Evolutionary conservation across 2,797 vertebrate genomes (phyloP).

Genomic region (Furcifer pardalis): DNA sequence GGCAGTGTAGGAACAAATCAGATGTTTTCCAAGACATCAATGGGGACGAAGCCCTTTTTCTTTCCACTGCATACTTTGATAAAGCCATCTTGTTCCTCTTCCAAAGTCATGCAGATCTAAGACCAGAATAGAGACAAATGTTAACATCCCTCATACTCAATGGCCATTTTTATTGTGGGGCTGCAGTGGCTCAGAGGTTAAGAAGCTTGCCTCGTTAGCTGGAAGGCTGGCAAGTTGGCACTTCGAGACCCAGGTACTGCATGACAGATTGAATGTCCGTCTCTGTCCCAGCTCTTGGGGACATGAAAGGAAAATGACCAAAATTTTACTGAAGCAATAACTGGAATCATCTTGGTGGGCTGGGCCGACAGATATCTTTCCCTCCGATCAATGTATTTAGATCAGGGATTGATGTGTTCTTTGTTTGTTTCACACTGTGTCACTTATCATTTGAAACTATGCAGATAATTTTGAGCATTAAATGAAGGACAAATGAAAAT

Average conservation of each 20-base stretch:
- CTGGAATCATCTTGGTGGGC: neutral
- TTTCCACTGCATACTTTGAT: slow-evolving; percentile 91
- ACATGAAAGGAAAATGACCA: too few relatives aligned
- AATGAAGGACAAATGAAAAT: neutral
- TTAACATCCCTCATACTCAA: too few relatives aligned
- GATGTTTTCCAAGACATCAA: slow-evolving; percentile 90
- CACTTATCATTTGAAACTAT: neutral
- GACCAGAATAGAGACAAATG: slow-evolving; percentile 36
- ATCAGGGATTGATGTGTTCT: neutral
- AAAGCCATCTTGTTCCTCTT: slow-evolving; percentile 88
- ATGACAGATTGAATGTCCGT: too few relatives aligned
- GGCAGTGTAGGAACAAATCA: slow-evolving; percentile 73
- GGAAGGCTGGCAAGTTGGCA: too few relatives aligned
- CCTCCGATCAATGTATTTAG: neutral
- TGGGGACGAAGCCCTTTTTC: slow-evolving; percentile 92
- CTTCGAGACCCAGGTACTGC: too few relatives aligned
- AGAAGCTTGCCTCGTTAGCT: too few relatives aligned
- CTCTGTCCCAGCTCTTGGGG: too few relatives aligned
- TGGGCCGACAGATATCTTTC: neutral
- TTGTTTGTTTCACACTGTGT: fast-evolving
- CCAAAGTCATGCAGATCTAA: slow-evolving; percentile 92
- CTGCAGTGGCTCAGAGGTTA: too few relatives aligned
- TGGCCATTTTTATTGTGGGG: too few relatives aligned
- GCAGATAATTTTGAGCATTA: neutral
- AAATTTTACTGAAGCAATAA: neutral